Conservation (phyloP, 2,888 invertebrate species). For the Conus canariensis region DNA sequence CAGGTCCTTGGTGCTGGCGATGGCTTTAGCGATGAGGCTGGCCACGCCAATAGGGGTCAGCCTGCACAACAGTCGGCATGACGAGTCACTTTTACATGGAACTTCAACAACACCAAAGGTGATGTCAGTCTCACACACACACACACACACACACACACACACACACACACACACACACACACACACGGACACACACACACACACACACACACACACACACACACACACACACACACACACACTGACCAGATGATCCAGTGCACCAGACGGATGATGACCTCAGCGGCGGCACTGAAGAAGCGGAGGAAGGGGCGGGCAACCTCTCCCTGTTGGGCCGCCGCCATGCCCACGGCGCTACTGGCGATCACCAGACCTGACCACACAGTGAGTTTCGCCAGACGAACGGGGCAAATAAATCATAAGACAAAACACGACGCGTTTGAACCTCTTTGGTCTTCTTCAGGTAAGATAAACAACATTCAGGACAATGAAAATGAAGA, state of each 20-base stretch:
- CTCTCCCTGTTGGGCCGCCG: constrained; percentile 58
- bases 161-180: background rate
- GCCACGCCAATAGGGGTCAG: constrained; percentile 67
- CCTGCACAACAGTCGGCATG: constrained; percentile 53
- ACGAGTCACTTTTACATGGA: too few species aligned
- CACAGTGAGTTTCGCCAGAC: background rate
- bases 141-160: background rate
- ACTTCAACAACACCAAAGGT: too few species aligned
- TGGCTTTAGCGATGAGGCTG: constrained; percentile 67
- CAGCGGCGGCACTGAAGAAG: constrained; percentile 63
- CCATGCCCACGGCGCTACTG: constrained; percentile 65
- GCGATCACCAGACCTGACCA: constrained; percentile 64
- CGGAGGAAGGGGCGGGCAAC: constrained; percentile 59
- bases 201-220: too few species aligned
- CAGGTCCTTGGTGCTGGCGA: constrained; percentile 60
- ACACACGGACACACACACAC: too few species aligned
- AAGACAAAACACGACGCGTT: background rate
- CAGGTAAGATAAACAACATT: too few species aligned
- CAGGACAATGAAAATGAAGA: background rate
- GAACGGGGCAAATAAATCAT: background rate
- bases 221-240: too few species aligned
- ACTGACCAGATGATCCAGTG: constrained; percentile 68
- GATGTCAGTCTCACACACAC: background rate
- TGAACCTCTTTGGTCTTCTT: too few species aligned
- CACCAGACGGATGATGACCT: constrained; percentile 60